Evolutionary conservation across 2,797 vertebrate species (phyloP).

Genomic region (Cichlasoma orientale): DNA sequence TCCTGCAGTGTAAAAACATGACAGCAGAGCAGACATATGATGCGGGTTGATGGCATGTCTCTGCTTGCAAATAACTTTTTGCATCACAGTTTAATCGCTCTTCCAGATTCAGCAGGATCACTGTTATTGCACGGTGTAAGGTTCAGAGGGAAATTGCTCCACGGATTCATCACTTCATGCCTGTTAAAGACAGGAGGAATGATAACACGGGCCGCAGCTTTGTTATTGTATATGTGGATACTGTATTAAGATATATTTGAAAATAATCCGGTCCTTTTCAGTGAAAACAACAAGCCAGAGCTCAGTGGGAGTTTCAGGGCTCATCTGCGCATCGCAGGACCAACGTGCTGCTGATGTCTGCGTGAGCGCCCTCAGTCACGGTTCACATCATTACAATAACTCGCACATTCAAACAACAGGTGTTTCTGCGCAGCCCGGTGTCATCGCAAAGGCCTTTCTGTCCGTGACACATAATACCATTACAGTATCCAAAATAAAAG

Average conservation of each 20-base stretch:
- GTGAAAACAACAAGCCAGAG: conserved; percentile 21
- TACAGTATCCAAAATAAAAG: conserved; percentile 38
- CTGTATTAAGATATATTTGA: background rate
- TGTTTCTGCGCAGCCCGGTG: conserved; percentile 39
- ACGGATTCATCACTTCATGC: background rate
- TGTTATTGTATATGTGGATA: background rate
- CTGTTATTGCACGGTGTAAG: background rate
- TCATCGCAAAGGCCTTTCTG: conserved; percentile 14
- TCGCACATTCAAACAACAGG: conserved; percentile 56
- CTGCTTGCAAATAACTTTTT: conserved; percentile 38
- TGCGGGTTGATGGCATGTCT: conserved; percentile 47
- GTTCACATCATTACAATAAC: conserved; percentile 60
- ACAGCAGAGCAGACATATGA: conserved; percentile 15
- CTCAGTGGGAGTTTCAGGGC: conserved; percentile 45
- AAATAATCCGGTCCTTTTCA: background rate
- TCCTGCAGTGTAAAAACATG: conserved; percentile 32
- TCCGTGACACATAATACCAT: conserved; percentile 13
- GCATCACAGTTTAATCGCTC: background rate
- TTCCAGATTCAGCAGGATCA: background rate
- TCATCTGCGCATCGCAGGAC: conserved; percentile 32
- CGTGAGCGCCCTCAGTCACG: conserved; percentile 46
- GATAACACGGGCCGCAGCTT: background rate
- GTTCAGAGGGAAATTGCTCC: background rate
- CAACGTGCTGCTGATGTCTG: conserved; percentile 41
- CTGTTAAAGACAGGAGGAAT: background rate